Percentiles rank a stretch among this genome's conserved stretches.
These are phyloP conservation scores for Erythrocercus mccallii DNA, from an alignment of 2,113 vertebrate species.

Conservation along the genomic window DNA sequence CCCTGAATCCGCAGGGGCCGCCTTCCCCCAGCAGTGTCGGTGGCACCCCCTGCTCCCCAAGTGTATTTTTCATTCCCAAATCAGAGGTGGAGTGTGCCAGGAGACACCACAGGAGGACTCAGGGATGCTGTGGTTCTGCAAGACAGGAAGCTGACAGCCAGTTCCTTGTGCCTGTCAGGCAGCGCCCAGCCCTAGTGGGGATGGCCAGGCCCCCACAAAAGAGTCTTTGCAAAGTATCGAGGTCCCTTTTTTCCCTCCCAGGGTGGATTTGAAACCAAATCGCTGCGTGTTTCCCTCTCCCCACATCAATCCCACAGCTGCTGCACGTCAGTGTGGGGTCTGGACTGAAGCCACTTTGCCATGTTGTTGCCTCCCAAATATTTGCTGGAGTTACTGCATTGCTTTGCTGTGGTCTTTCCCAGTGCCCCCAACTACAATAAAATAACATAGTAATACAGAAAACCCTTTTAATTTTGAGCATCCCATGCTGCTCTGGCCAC, in stretches of 20 bases:
- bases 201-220: neutral
- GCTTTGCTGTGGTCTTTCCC: slow-evolving; percentile 12
- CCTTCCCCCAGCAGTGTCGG: fast-evolving
- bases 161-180: fast-evolving
- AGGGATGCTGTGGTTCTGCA: neutral
- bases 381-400: neutral
- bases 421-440: neutral
- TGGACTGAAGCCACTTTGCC: slow-evolving; percentile 3
- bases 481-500: neutral
- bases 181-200: fast-evolving
- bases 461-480: neutral
- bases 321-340: neutral
- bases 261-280: neutral
- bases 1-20: neutral
- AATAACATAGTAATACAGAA: neutral
- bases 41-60: neutral
- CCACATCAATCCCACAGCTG: neutral
- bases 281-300: fast-evolving
- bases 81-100: neutral
- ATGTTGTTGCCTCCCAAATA: neutral
- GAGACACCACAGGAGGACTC: neutral
- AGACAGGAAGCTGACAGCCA: neutral
- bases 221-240: neutral
- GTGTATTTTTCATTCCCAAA: neutral
- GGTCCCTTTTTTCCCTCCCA: neutral